Evolutionary conservation across 2,113 vertebrate genomes (phyloP), one percentile per base, ranked within the genome.

Genomic region (Hystrix cristata): DNA sequence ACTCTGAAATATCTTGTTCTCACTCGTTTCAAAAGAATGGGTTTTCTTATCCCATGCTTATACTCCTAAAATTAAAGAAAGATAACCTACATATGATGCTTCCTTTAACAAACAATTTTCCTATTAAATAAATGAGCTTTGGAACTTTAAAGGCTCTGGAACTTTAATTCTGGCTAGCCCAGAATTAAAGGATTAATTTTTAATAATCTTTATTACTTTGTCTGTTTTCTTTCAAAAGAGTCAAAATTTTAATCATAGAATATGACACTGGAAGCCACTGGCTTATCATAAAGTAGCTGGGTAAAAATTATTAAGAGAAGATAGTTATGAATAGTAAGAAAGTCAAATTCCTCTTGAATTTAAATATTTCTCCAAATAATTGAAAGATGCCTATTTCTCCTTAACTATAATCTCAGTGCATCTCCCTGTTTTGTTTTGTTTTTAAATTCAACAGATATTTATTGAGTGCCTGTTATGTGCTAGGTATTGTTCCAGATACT

Each of bases 141-240:
- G 27, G 67, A 90, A 90, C 48, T 60, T 84, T 80, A 78, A 62
- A 95, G 51, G 59, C 38, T 38, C 38, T 38, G 38, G 38, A 2
- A 38, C 38, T 38, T 38, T 38, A 38, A 38, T 38, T 38, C 38
- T 38, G 31, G 4, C 65, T 46, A 69, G 31, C 43, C 51, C 43
- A 91, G 31, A 79, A 91, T 62, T 87, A 92, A 60, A 87, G 62
- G n/a, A 46, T n/a, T 43, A 72, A 72, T 92, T 87, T 95, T 91
- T 46, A 72, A 27, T 57, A 57, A 57, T 57, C 67, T 53, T 92
- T 87, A 87, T 23, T 53, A 60, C 25, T 31, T 55, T 55, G 62
- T 31, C 38, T 55, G 62, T 25, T 93, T 46, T 90, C 46, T 46
- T 67, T 88, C 19, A 80, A 5, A 85, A 76, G 55, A 67, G 34